Evolutionary conservation across 1,140 invertebrate species (phyloP).

Genomic region (Wiebesia pumilae): DNA sequence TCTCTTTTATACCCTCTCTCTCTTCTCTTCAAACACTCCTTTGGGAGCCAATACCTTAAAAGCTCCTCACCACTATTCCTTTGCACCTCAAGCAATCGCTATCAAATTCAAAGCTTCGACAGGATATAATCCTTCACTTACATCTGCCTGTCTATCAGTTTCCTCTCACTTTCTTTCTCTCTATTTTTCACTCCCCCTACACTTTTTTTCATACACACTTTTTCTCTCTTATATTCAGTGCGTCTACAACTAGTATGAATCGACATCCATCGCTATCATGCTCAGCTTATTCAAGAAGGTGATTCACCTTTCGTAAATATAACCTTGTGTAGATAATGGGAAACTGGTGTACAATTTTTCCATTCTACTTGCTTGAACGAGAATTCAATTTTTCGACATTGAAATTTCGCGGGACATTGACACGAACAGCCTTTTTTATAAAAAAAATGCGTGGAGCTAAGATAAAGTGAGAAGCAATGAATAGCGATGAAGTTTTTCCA

Average conservation of each 20-base stretch:
- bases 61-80: background rate
- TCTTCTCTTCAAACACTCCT: background rate
- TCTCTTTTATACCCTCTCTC: background rate
- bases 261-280: conserved; percentile 11
- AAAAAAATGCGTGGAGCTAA: background rate
- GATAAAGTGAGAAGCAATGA: background rate
- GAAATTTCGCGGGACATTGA: conserved; percentile 29
- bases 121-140: conserved; percentile 39
- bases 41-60: conserved; percentile 43
- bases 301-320: conserved; percentile 27
- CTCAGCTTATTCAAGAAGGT: conserved; percentile 16
- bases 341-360: conserved; percentile 26
- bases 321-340: background rate
- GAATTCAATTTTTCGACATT: conserved; percentile 9
- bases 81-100: conserved; percentile 23
- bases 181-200: background rate
- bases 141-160: background rate
- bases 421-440: background rate
- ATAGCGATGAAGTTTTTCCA: background rate
- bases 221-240: background rate
- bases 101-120: conserved; percentile 41
- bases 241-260: background rate
- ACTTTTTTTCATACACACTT: no score
- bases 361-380: background rate
- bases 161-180: background rate